Base-by-base conservation (phyloP, 2,113 vertebrate species). In the Dipodomys merriami region DNA sequence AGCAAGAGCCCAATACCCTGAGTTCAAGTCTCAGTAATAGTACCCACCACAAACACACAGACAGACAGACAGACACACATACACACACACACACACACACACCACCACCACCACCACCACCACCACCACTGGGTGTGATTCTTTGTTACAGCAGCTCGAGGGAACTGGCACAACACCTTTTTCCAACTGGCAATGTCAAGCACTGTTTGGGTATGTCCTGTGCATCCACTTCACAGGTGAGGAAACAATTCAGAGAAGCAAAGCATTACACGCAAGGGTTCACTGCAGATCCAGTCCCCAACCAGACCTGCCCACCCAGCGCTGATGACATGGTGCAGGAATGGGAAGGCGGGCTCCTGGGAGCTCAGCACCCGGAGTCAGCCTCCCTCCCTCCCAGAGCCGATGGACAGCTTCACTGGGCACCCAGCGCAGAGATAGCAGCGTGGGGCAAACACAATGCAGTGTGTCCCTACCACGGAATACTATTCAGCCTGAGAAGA, bases 161-260 rank as follows among this genome's bases (percentile, higher is more conserved):
- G 30, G 35, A 77, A 11, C 12, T 2, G 6, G 29, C 44, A 3
- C 0, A 0, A 30, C 8, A 7, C 9, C 16, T 23, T 53, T 39
- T 27, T 2, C 33, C 33, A 46, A 84, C 44, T 3, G 6, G 29
- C 11, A 3, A 11, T 13, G 25, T 23, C 30, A 60, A 35, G 25
- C 22, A 0, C 49, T 16, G 8, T 25, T 69, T 10, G 1, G 2
- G 3, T 7, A 9, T 5, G 69, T 39, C 46, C 2, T 3, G 4
- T 4, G 20, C 39, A 39, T 39, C n/a, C 62, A 10, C 53, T 68
- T 76, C 53, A 44, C 69, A 80, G 89, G 46, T 9, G 29, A 69
- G 73, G 84, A 91, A 19, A n/a, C 62, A 11, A 30, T n/a, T 39
- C 79, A 49, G 15, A 35, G 78, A 29, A 29, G 6, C 39, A 39